A percentile compares a stretch with the other conserved stretches of the same genome.
Conservation (phyloP, 2,113 vertebrate species). For the Jacana jacana region DNA sequence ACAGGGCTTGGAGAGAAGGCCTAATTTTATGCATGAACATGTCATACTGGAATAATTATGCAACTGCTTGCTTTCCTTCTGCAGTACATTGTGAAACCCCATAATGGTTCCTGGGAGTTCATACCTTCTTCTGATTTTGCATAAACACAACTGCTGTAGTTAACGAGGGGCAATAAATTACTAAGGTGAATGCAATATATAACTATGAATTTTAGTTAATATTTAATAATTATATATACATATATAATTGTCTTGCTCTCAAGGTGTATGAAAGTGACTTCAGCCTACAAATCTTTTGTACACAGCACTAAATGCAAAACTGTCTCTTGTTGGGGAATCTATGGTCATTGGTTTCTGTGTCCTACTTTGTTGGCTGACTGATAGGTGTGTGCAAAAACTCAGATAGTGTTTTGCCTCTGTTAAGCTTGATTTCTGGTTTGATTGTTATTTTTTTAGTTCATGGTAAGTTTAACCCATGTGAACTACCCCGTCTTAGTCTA, state of each 20-base stretch:
- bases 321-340: neutral
- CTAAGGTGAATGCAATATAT: neutral
- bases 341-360: neutral
- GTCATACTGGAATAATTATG: constrained; percentile 68
- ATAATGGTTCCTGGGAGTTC: neutral
- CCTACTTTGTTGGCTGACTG: neutral
- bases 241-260: neutral
- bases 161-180: constrained; percentile 11
- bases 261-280: neutral
- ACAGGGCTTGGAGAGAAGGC: constrained; percentile 61
- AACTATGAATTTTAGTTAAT: too few relatives aligned
- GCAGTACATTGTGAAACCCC: constrained; percentile 14
- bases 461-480: neutral
- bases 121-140: constrained; percentile 34
- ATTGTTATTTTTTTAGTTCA: neutral
- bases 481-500: neutral
- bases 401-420: neutral
- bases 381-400: neutral
- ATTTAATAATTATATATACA: neutral
- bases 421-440: neutral
- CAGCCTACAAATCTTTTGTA: neutral
- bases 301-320: neutral
- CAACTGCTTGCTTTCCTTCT: constrained; percentile 56
- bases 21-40: constrained; percentile 68
- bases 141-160: constrained; percentile 18